phyloP scores from a whole-genome alignment of 1,140 invertebrate genomes.

The Dendroctonus valens region DNA sequence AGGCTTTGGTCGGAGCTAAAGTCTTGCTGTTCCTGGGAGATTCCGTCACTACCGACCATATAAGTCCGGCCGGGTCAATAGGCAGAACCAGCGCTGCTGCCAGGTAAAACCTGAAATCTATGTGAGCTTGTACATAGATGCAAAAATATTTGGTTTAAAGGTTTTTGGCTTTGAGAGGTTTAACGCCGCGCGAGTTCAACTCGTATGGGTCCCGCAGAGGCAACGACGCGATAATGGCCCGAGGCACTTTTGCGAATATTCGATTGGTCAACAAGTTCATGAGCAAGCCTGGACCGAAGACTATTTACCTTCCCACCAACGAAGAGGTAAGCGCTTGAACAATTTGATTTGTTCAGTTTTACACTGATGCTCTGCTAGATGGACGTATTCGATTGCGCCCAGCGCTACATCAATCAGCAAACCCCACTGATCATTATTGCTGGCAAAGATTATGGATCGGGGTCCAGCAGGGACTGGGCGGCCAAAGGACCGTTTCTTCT shows the following conservation, averaged over 20 bases:
- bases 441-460: conserved; percentile 97
- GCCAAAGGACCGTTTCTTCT: conserved; percentile 95
- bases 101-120: conserved; percentile 15
- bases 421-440: conserved; percentile 82
- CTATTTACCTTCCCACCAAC: conserved; percentile 82
- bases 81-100: conserved; percentile 92
- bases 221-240: conserved; percentile 94
- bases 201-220: conserved; percentile 96
- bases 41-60: conserved; percentile 97
- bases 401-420: conserved; percentile 71
- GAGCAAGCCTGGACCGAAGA: conserved; percentile 78
- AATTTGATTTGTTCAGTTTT: not conserved
- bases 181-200: conserved; percentile 94
- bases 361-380: conserved; percentile 55
- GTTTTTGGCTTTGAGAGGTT: conserved; percentile 73
- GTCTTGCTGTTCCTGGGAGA: conserved; percentile 88
- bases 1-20: conserved; percentile 65
- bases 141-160: conserved; percentile 47
- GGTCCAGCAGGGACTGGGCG: conserved; percentile 96
- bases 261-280: conserved; percentile 92
- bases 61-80: conserved; percentile 97
- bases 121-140: too few relatives aligned
- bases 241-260: conserved; percentile 98
- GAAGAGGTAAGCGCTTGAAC: conserved; percentile 63
- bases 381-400: conserved; percentile 96